Conservation (phyloP, 2,888 invertebrate genomes). For the Eupithecia subfuscata region DNA sequence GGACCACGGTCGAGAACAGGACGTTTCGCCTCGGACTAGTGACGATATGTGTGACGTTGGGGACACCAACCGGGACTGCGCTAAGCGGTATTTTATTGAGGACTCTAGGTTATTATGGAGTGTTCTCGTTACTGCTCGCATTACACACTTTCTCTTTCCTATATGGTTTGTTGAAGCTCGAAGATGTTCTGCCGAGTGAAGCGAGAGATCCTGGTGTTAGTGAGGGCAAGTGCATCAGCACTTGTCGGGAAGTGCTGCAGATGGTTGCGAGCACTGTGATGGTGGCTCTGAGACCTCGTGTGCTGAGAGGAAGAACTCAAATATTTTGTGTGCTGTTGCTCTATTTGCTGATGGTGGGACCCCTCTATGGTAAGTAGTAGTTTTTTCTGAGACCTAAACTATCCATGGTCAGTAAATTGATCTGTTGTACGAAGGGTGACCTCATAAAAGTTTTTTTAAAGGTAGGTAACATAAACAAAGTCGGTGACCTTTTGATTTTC, state of each 20-base stretch:
- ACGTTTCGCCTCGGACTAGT: constrained; percentile 86
- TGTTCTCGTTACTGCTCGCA: constrained; percentile 69
- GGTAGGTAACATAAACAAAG: not conserved
- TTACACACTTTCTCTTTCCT: constrained; percentile 66
- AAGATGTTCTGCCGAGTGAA: constrained; percentile 61
- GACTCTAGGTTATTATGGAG: constrained; percentile 75
- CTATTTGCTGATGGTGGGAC: constrained; percentile 78
- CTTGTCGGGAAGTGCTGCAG: constrained; percentile 62
- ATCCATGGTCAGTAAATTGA: not conserved
- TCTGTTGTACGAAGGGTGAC: not conserved
- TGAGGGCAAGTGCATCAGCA: constrained; percentile 50
- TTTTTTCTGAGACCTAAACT: not conserved
- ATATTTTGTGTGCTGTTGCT: constrained; percentile 70
- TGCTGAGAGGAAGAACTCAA: constrained; percentile 64
- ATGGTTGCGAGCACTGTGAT: constrained; percentile 73
- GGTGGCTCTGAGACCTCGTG: constrained; percentile 69
- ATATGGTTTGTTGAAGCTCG: constrained; percentile 72
- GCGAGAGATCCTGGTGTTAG: constrained; percentile 34
- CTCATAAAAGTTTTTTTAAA: not conserved
- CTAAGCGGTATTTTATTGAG: constrained; percentile 80
- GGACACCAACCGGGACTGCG: constrained; percentile 80
- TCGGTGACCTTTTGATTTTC: not conserved
- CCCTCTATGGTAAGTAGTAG: constrained; percentile 74
- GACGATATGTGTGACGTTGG: constrained; percentile 81
- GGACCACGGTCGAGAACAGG: constrained; percentile 83